phyloP scores from a whole-genome alignment of 2,797 vertebrate genomes.

The Esox masquinongy region DNA sequence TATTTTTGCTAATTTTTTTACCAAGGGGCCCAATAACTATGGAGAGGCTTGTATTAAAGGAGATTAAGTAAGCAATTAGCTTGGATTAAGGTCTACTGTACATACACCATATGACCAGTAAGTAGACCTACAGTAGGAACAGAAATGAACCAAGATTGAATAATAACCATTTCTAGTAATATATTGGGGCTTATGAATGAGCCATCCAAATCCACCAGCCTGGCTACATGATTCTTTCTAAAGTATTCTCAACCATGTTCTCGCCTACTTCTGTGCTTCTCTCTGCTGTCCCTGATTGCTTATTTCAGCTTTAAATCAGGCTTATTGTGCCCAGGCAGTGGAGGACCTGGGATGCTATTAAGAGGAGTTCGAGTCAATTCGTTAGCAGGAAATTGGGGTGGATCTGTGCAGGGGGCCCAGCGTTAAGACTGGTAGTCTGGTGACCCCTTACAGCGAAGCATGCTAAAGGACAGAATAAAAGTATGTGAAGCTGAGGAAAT shows the following conservation, averaged over 20 bases:
- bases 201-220: background rate
- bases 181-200: background rate
- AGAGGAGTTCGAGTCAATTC: background rate
- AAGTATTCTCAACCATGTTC: background rate
- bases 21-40: too few species aligned
- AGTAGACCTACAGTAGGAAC: background rate
- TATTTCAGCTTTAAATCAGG: constrained; percentile 12
- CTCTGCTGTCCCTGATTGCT: constrained; percentile 11
- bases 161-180: background rate
- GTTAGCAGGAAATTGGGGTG: background rate
- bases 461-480: constrained; percentile 2
- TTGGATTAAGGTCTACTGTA: background rate
- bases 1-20: too few species aligned
- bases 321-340: background rate
- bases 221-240: background rate
- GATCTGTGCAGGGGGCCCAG: background rate
- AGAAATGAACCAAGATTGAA: background rate
- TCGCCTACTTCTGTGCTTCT: background rate
- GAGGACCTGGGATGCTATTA: background rate
- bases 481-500: constrained; percentile 3
- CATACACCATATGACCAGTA: background rate
- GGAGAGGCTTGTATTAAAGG: too few species aligned
- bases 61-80: too few species aligned
- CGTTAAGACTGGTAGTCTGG: background rate
- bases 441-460: background rate